Base-by-base conservation (phyloP, 2,113 vertebrate species). In the Rhabdomys dilectus region DNA sequence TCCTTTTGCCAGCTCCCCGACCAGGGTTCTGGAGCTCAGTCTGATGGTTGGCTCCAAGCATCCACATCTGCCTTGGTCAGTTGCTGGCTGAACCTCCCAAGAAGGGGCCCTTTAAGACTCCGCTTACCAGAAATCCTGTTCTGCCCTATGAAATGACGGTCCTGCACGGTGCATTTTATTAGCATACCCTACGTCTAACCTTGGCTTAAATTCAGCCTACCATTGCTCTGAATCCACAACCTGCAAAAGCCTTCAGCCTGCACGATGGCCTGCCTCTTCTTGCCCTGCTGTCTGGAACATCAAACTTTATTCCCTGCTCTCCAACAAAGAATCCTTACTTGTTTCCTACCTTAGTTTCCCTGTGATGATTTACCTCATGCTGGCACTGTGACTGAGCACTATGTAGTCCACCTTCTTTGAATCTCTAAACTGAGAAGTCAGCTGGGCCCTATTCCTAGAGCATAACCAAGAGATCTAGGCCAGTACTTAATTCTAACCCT, bases 181-280 rank as follows among this genome's bases (percentile, higher is more conserved):
- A 91, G 19, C 39, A 62, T 39, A 89, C 19, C n/a, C n/a, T 78
- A 48, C 15, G 31, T 95, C 90, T 80, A 80, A 89, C 56, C 24
- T 87, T 77, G 88, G 53, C 81, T 72, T 90, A 64, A 75, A 88
- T 96, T 64, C 90, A 89, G 45, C 26, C 76, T 1, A 10, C 62
- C 88, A 60, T 80, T 93, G 58, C 72, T 96, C 4, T 0, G 0
- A 24, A 56, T 87, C 64, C 64, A 75, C 3, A 39, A 66, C 78
- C 68, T 76, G 4, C 45, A 0, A 31, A 29, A 29, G 42, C 34
- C 70, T 84, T 60, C 11, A 2, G 7, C 31, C 60, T 4, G 26
- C 2, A n/a, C 10, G 62, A 21, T 4, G 22, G 26, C 21, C 34
- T 73, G 51, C 45, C 53, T 82, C 51, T 34, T 48, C 34, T 80